These are phyloP conservation scores for Phorcus lineatus DNA, from an alignment of 2,888 invertebrate species.

Conservation along the genomic window DNA sequence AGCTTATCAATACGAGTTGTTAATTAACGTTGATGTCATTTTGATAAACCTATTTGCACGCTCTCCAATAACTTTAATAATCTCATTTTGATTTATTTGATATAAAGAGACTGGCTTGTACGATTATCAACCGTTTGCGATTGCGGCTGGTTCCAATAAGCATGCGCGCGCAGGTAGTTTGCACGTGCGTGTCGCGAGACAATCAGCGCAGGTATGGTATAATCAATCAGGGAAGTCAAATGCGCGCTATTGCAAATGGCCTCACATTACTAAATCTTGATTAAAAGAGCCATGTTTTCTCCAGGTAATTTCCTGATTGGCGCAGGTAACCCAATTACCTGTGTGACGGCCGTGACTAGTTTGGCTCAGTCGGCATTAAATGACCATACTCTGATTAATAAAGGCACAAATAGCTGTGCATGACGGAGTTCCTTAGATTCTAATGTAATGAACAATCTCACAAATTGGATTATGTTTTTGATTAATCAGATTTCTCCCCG, in stretches of 20 bases:
- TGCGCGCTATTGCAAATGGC: neutral
- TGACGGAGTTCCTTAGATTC: neutral
- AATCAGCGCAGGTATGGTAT: neutral
- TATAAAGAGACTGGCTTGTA: neutral
- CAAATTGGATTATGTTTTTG: constrained; percentile 24
- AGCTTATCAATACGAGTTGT: neutral
- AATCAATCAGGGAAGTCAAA: constrained; percentile 21
- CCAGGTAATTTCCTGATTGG: constrained; percentile 20
- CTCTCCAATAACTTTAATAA: constrained; percentile 1
- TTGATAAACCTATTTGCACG: constrained; percentile 24
- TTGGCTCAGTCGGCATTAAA: constrained; percentile 6
- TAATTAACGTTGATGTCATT: constrained; percentile 18
- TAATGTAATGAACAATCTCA: constrained; percentile 25
- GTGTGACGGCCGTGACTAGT: neutral
- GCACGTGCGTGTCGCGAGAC: constrained; percentile 23
- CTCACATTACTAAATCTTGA: constrained; percentile 20
- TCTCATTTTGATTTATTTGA: constrained; percentile 4
- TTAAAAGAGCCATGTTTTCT: constrained; percentile 20
- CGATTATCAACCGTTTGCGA: neutral
- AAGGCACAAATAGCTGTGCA: constrained; percentile 14
- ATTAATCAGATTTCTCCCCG: constrained; percentile 23
- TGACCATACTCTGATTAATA: constrained; percentile 15
- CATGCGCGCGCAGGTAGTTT: constrained; percentile 1
- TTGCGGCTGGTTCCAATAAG: neutral
- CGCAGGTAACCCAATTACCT: constrained; percentile 19